A percentile compares a stretch with the other conserved stretches of the same genome.
These are phyloP conservation scores for Siniperca knerii DNA, from an alignment of 2,113 vertebrate genomes.

Conservation along the genomic window DNA sequence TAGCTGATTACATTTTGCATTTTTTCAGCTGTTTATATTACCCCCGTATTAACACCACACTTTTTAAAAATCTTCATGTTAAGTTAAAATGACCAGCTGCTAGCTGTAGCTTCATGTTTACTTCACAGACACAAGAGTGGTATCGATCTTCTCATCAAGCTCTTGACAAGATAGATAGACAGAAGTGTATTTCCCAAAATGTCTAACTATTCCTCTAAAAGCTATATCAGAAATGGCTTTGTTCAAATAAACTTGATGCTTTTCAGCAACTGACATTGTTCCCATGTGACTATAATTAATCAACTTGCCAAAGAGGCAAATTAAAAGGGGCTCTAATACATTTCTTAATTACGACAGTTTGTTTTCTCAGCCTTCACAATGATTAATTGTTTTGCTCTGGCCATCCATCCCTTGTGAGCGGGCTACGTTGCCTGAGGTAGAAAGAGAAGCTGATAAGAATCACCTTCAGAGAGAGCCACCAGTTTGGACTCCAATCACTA, in stretches of 20 bases:
- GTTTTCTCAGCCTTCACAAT: conserved; percentile 78
- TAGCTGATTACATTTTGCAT: neutral
- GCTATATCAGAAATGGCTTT: conserved; percentile 22
- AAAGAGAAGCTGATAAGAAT: conserved; percentile 44
- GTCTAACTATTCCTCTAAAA: neutral
- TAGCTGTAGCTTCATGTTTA: neutral
- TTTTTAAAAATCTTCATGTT: too few relatives aligned
- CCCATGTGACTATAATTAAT: conserved; percentile 82
- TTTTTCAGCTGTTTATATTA: neutral
- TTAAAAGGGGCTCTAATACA: conserved; percentile 62
- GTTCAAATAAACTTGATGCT: conserved; percentile 45
- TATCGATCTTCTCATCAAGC: neutral
- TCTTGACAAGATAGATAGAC: neutral
- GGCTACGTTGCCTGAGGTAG: conserved; percentile 56
- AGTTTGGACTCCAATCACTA: conserved; percentile 58
- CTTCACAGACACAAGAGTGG: neutral
- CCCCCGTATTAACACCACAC: too few relatives aligned
- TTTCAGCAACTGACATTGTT: conserved; percentile 19
- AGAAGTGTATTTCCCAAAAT: conserved; percentile 2
- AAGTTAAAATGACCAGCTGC: neutral
- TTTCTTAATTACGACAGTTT: conserved; percentile 82
- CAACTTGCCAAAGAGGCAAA: conserved; percentile 77
- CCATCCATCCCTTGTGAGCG: conserved; percentile 66
- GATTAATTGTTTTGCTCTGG: conserved; percentile 83
- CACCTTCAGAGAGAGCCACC: conserved; percentile 29